These are phyloP conservation scores for Leptothorax acervorum DNA, from an alignment of 2,888 invertebrate species.

Conservation along the genomic window DNA sequence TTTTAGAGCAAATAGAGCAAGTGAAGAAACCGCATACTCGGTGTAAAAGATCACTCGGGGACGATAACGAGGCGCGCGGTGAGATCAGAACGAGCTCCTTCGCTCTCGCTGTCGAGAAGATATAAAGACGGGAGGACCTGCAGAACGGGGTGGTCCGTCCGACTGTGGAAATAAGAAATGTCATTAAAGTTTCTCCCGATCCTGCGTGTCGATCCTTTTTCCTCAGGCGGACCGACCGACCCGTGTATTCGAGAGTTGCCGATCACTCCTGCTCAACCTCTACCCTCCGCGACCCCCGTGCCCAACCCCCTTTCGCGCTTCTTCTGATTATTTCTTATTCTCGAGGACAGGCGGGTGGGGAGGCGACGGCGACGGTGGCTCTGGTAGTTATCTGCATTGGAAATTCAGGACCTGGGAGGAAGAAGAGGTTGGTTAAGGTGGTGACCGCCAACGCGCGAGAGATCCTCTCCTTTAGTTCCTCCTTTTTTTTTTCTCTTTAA, in stretches of 20 bases:
- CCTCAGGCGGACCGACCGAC: conserved; percentile 48
- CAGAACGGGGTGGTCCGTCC: conserved; percentile 3
- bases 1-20: conserved; percentile 68
- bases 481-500: conserved; percentile 17
- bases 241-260: conserved; percentile 41
- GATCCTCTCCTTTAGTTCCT: conserved; percentile 24
- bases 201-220: conserved; percentile 75
- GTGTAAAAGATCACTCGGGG: conserved; percentile 32
- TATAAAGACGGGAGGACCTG: conserved; percentile 55
- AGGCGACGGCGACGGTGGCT: conserved; percentile 38
- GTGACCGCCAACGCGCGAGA: conserved; percentile 35
- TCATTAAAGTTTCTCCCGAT: conserved; percentile 78
- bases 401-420: conserved; percentile 60
- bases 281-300: not conserved
- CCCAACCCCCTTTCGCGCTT: conserved; percentile 29
- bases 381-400: conserved; percentile 73
- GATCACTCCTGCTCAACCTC: conserved; percentile 39
- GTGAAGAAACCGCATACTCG: conserved; percentile 2
- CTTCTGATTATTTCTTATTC: conserved; percentile 73
- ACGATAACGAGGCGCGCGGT: conserved; percentile 37
- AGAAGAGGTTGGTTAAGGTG: conserved; percentile 35
- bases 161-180: conserved; percentile 78
- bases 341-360: conserved; percentile 24
- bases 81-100: not conserved
- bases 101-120: conserved; percentile 41